phyloP scores from a whole-genome alignment of 2,113 vertebrate species.

The Dicrurus megarhynchus region DNA sequence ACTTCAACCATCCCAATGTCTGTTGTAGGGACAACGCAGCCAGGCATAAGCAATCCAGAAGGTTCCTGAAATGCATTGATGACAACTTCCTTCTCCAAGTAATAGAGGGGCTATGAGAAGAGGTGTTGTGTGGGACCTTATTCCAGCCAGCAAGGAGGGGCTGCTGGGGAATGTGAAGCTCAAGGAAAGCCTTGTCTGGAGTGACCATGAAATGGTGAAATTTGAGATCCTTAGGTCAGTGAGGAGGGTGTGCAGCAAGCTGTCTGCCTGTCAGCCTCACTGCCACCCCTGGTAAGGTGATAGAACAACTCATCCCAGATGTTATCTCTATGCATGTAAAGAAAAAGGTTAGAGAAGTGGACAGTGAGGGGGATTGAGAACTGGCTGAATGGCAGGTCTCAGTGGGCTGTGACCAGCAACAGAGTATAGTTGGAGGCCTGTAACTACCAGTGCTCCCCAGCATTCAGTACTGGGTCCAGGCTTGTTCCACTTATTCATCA shows the following conservation, averaged over 20 bases:
- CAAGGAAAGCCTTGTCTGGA: background rate
- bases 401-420: no score
- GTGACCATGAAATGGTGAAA: background rate
- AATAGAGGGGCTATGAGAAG: background rate
- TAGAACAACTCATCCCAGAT: background rate
- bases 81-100: background rate
- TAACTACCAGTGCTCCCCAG: background rate
- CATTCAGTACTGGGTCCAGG: background rate
- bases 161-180: background rate
- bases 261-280: background rate
- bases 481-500: background rate
- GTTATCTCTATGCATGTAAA: no score
- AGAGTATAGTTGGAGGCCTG: background rate
- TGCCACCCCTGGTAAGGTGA: no score
- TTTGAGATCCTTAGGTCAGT: background rate
- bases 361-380: background rate
- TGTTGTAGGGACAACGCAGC: background rate
- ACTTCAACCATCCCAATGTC: background rate
- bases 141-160: background rate
- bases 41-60: background rate
- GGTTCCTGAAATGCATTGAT: background rate
- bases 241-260: background rate
- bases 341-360: background rate
- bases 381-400: background rate
- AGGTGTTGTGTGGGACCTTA: background rate